Base-by-base conservation (phyloP, 53 echinoderm and acorn worm species). In the Luidia sarsii region DNA sequence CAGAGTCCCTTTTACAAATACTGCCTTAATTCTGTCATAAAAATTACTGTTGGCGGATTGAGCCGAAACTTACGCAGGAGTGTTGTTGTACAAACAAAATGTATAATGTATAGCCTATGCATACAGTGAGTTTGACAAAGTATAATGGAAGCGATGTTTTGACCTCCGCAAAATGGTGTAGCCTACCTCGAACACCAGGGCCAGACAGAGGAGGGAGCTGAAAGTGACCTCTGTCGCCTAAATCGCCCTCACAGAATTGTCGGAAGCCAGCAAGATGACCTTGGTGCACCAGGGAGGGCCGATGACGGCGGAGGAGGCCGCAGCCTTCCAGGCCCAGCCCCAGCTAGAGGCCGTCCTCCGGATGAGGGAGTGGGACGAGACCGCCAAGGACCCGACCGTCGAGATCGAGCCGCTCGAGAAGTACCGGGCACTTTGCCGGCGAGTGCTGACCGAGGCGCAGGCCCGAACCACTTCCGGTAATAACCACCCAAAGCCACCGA, bases 201-300 rank as follows among this genome's bases (percentile, higher is more conserved):
- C n/a, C n/a, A n/a, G 14, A 7, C 46, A 45, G 7, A 45, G 46
- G n/a, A n/a, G n/a, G n/a, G n/a, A 18, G 4, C 52, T 52, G 52
- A 20, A 20, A 52, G n/a, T 15, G 31, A 4, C 5, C 60, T 30
- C 29, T 60, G 10, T 60, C n/a, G n/a, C n/a, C 31, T 60, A 2
- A 60, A 27, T 24, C 27, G 50, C 64, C 7, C 23, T 25, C 23
- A 39, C 25, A 94, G 94, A 59, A n/a, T 66, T 94, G 35, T 90
- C 87, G 7, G 81, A 85, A 7, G 90, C 94, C 2, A 90, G 90
- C 67, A 94, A 87, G 75, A 80, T 81, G 85, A 94, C 88, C 13
- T 63, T 94, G 10, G 85, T 74, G 2, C 90, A 90, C 43, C 94
- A 94, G 64, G 94, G 94, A 23, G 94, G 94, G 11, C 85, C 94